Conservation (phyloP, 2,888 invertebrate species). For the Drosophila dives region DNA sequence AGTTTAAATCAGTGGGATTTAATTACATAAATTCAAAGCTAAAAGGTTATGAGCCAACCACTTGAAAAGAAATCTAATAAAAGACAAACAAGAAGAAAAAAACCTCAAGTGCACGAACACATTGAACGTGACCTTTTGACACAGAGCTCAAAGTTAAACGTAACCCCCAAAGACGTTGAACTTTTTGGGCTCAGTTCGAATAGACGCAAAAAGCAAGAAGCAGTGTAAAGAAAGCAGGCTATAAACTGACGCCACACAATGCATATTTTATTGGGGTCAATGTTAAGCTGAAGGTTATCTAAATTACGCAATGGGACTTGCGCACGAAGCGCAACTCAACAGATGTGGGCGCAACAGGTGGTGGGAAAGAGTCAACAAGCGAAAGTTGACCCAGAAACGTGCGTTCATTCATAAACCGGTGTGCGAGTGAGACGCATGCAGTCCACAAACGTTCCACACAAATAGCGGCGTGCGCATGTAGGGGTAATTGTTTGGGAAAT, state of each 20-base stretch:
- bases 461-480: slow-evolving; percentile 57
- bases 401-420: slow-evolving; percentile 69
- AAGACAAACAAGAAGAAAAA: not conserved
- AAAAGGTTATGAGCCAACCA: not conserved
- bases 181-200: slow-evolving; percentile 29
- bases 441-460: slow-evolving; percentile 38
- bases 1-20: not conserved
- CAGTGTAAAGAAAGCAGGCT: slow-evolving; percentile 32
- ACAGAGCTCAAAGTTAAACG: slow-evolving; percentile 9
- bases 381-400: slow-evolving; percentile 73
- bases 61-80: not conserved
- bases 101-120: slow-evolving; percentile 1
- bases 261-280: slow-evolving; percentile 65
- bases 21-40: not conserved
- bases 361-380: slow-evolving; percentile 43
- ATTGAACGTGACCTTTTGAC: slow-evolving; percentile 61
- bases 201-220: slow-evolving; percentile 2
- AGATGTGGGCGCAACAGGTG: slow-evolving; percentile 60
- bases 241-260: slow-evolving; percentile 33
- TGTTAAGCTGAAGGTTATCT: slow-evolving; percentile 60
- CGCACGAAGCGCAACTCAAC: slow-evolving; percentile 42
- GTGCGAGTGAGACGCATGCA: slow-evolving; percentile 55
- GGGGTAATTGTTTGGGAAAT: slow-evolving; percentile 83
- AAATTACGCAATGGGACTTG: slow-evolving; percentile 39
- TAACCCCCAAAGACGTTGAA: slow-evolving; percentile 45